These are phyloP conservation scores for Balaenoptera acutorostrata DNA, from an alignment of 2,113 vertebrate species.

Conservation along the genomic window DNA sequence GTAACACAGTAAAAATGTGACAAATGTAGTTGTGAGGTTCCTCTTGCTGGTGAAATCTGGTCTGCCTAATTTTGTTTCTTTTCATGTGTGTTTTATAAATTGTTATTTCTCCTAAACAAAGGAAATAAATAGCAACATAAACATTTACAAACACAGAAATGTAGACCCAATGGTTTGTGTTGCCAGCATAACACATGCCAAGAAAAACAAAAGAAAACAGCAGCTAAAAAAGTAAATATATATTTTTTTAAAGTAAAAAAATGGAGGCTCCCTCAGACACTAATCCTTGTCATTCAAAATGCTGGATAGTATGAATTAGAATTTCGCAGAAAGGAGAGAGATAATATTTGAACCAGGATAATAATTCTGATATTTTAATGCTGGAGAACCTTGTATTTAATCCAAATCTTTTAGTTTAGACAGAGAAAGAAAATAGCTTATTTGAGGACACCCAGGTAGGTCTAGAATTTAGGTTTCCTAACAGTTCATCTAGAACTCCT, in stretches of 20 bases:
- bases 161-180: slow-evolving; percentile 8
- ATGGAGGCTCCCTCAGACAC: background rate
- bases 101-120: background rate
- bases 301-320: background rate
- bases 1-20: no score
- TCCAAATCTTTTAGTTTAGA: background rate
- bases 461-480: background rate
- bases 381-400: background rate
- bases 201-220: slow-evolving; percentile 16
- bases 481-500: background rate
- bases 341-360: background rate
- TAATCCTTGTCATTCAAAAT: background rate
- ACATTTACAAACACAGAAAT: slow-evolving; percentile 43
- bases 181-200: slow-evolving; percentile 15
- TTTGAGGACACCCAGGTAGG: background rate
- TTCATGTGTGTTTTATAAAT: slow-evolving; percentile 30
- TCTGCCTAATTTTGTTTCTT: slow-evolving; percentile 18
- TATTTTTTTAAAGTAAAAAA: background rate
- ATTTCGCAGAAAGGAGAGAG: background rate
- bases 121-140: background rate
- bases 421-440: background rate
- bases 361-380: background rate
- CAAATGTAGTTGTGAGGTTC: background rate
- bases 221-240: background rate
- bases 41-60: background rate